These are phyloP conservation scores for Hydrotaea diabolus DNA, from an alignment of 2,888 invertebrate genomes.

Conservation along the genomic window DNA sequence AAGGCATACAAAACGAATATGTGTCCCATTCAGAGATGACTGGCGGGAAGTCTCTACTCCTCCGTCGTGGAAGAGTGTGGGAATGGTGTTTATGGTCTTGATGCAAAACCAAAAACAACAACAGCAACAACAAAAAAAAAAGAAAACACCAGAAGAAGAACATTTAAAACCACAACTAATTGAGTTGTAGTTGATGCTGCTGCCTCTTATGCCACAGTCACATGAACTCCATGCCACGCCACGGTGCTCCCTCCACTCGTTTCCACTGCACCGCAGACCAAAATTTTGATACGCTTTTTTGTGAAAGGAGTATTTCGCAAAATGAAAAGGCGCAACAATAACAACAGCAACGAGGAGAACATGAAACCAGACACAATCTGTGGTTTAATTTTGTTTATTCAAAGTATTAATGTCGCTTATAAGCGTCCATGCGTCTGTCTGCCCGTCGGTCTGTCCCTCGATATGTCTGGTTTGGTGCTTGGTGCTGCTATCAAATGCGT, in stretches of 20 bases:
- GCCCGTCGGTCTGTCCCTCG: background rate
- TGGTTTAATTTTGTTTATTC: constrained; percentile 43
- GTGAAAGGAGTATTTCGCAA: constrained; percentile 29
- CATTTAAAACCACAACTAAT: constrained; percentile 59
- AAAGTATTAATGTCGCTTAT: constrained; percentile 33
- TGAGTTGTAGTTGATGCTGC: constrained; percentile 63
- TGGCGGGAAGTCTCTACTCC: background rate
- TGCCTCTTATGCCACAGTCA: constrained; percentile 27
- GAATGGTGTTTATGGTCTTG: constrained; percentile 5
- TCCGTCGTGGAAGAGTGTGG: background rate
- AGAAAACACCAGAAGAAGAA: constrained; percentile 10
- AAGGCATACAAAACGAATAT: background rate
- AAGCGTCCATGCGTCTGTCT: background rate
- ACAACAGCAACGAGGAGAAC: background rate
- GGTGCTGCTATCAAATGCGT: no score
- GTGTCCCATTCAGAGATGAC: background rate
- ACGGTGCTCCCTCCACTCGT: background rate
- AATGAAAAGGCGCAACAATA: background rate
- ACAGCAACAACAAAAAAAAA: background rate
- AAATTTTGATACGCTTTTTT: background rate
- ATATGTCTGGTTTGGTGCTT: background rate
- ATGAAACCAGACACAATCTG: constrained; percentile 36
- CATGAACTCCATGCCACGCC: constrained; percentile 24
- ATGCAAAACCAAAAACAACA: background rate
- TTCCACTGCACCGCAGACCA: background rate